Evolutionary conservation across 2,888 invertebrate genomes (phyloP), one percentile per base, ranked within the genome.

Genomic region (Arenicola marina): DNA sequence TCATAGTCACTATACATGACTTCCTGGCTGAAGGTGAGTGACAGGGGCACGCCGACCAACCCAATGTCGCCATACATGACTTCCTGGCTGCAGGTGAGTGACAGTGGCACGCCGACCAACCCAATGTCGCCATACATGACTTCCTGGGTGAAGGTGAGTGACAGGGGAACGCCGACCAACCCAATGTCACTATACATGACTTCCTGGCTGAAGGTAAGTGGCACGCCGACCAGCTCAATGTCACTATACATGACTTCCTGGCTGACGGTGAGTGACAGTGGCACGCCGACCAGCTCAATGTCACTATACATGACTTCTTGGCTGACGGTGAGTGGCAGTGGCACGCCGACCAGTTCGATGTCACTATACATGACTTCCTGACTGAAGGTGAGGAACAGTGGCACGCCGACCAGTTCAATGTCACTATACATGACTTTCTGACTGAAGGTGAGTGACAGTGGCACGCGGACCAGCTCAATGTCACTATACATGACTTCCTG

Each of bases 221-320:
- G 66, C 75, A 73, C 43, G 78, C 76, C 2, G 74, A 74, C 34
- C 75, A 76, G 61, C 21, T 78, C 45, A 76, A 70, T 56, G 56
- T 66, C 4, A 73, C 73, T 34, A 70, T 77, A 7, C 76, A 76
- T 59, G 77, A 78, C 66, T 78, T 69, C 62, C 69, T 77, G 7
- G 75, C 70, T 7, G 76, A 78, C 69, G 77, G 76, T 76, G 18
- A n/a, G n/a, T n/a, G n/a, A n/a, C n/a, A n/a, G n/a, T n/a, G n/a
- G n/a, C n/a, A n/a, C n/a, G n/a, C n/a, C n/a, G 74, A 74, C 34
- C 75, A 76, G 61, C 21, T 78, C 45, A 76, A 70, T 56, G 56
- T 66, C 4, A 73, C 73, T 34, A 70, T 77, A 7, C 76, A 76
- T 59, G 77, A 78, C 66, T 78, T 69, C 62, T 69, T 77, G 7